Conservation (phyloP, 2,888 invertebrate genomes). For the Thereva nobilitata region DNA sequence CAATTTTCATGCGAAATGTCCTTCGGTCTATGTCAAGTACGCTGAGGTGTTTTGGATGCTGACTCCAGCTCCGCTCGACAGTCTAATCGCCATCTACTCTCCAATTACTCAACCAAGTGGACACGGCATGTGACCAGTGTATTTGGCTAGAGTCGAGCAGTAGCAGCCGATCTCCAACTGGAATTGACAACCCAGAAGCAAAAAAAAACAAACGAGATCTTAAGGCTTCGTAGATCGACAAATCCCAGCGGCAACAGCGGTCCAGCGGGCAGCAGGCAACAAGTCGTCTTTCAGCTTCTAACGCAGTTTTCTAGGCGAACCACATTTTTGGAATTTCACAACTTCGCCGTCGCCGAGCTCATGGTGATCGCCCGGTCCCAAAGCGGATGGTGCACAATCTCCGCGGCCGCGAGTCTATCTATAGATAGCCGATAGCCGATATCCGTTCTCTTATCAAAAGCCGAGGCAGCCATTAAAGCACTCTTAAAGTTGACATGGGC, state of each 20-base stretch:
- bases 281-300: constrained; percentile 35
- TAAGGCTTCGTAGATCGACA: neutral
- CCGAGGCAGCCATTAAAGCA: too few relatives aligned
- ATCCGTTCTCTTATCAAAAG: too few relatives aligned
- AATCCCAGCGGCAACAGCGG: constrained; percentile 9
- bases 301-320: constrained; percentile 35
- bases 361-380: neutral
- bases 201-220: constrained; percentile 9
- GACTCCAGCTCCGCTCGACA: constrained; percentile 10
- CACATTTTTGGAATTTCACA: constrained; percentile 35
- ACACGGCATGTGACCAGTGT: constrained; percentile 29
- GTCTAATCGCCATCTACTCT: constrained; percentile 9
- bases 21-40: constrained; percentile 34
- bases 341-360: constrained; percentile 17
- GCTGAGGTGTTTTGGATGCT: constrained; percentile 20
- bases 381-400: neutral
- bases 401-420: constrained; percentile 1
- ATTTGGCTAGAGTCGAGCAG: constrained; percentile 19
- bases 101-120: constrained; percentile 29
- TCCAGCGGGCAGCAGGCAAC: constrained; percentile 14
- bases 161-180: constrained; percentile 18
- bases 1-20: constrained; percentile 14
- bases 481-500: neutral
- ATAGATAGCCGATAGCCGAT: too few relatives aligned
- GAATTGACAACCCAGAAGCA: constrained; percentile 14